phyloP scores from a whole-genome alignment of 1,140 invertebrate species.

The Sinella curviseta region DNA sequence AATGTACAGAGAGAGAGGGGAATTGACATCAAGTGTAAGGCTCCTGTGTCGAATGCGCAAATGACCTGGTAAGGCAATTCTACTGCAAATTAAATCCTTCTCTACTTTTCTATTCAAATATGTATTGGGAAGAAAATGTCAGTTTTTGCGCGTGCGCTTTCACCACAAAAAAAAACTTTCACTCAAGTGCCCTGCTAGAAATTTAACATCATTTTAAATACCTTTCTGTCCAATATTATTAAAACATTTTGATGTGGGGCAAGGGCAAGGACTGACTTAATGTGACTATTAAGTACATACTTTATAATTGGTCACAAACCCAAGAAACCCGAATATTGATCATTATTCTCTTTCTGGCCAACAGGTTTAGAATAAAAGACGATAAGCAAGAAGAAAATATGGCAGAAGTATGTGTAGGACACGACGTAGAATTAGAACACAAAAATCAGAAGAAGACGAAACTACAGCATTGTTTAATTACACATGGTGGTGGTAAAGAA shows the following conservation, averaged over 20 bases:
- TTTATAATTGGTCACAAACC: too few species aligned
- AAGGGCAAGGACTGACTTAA: too few species aligned
- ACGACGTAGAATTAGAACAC: conserved; percentile 20
- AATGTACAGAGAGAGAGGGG: conserved; percentile 7
- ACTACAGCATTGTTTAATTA: conserved; percentile 4
- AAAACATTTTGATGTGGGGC: too few species aligned
- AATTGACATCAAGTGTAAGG: not conserved
- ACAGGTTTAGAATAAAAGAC: conserved; percentile 36
- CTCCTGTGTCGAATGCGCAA: conserved; percentile 25
- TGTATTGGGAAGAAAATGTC: not conserved
- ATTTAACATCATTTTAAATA: too few species aligned
- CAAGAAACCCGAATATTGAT: too few species aligned
- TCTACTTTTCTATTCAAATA: too few species aligned
- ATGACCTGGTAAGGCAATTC: conserved; percentile 29
- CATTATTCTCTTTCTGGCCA: not conserved
- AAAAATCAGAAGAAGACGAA: not conserved
- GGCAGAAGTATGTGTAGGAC: conserved; percentile 1
- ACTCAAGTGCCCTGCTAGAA: too few species aligned
- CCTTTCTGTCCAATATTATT: too few species aligned
- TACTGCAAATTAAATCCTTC: too few species aligned
- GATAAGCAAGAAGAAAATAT: conserved; percentile 30
- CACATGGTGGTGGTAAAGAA: not conserved
- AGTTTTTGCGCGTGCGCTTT: too few species aligned
- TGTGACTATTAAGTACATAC: too few species aligned
- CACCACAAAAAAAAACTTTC: too few species aligned